phyloP scores from a whole-genome alignment of 2,113 vertebrate species.

The Ochotona princeps region DNA sequence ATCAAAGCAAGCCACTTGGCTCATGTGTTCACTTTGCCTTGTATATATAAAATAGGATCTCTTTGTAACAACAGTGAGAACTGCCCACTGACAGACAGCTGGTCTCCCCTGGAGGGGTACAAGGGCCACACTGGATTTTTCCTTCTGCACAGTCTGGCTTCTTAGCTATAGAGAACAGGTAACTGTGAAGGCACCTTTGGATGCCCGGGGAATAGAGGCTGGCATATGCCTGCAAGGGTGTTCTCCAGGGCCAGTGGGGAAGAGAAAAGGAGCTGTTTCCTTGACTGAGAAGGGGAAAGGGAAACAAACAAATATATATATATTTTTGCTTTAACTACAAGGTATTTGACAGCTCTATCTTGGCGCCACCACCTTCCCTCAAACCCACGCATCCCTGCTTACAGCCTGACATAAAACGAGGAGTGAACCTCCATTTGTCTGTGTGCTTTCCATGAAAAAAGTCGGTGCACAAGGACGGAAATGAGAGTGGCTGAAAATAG shows the following conservation, averaged over 20 bases:
- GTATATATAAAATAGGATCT: neutral
- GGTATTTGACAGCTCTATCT: slow-evolving; percentile 62
- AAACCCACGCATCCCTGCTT: slow-evolving; percentile 47
- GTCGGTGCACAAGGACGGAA: slow-evolving; percentile 59
- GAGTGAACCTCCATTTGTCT: neutral
- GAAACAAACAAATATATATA: neutral
- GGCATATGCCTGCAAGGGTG: neutral
- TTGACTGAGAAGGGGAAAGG: neutral
- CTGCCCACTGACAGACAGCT: slow-evolving; percentile 15
- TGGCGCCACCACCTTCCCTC: slow-evolving; percentile 13
- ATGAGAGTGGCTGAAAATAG: slow-evolving; percentile 73
- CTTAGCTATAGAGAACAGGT: neutral
- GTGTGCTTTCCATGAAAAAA: slow-evolving; percentile 61
- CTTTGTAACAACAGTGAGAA: neutral
- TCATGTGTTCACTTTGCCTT: neutral
- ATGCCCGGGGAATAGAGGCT: neutral
- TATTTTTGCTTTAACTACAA: neutral
- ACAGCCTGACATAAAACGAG: slow-evolving; percentile 28
- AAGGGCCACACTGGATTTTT: neutral
- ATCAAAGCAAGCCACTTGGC: neutral
- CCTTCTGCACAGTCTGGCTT: neutral
- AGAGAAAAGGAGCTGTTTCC: neutral
- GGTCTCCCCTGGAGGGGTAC: slow-evolving; percentile 15
- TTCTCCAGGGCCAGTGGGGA: neutral
- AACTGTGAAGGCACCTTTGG: neutral